Percentiles rank a stretch among this genome's conserved stretches.
These are phyloP conservation scores for Poeciliopsis infans DNA, from an alignment of 2,797 vertebrate species.

Conservation along the genomic window DNA sequence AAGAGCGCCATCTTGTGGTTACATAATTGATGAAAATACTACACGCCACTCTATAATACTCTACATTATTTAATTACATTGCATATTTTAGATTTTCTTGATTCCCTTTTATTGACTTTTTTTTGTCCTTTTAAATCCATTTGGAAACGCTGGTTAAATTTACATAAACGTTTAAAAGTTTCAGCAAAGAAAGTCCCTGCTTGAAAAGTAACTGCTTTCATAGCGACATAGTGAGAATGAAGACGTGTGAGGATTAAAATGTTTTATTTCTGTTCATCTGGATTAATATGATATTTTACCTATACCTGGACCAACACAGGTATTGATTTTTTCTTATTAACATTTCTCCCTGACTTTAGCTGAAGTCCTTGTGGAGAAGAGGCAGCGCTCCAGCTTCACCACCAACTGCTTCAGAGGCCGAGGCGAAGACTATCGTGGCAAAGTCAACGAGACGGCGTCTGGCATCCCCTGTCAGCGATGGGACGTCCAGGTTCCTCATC, in stretches of 20 bases:
- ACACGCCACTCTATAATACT: background rate
- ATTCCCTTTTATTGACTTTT: background rate
- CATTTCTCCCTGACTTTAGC: slow-evolving; percentile 63
- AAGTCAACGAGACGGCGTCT: slow-evolving; percentile 86
- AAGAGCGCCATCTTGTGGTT: slow-evolving; percentile 61
- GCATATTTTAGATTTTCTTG: background rate
- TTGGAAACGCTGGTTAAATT: background rate
- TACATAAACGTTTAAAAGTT: background rate
- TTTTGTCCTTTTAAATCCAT: background rate
- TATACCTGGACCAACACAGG: background rate
- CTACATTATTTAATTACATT: background rate
- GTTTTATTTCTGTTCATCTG: background rate
- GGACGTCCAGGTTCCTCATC: slow-evolving; percentile 89
- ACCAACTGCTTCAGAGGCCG: slow-evolving; percentile 89
- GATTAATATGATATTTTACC: background rate
- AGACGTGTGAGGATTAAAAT: background rate
- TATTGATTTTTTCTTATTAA: background rate
- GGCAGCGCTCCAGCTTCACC: slow-evolving; percentile 69
- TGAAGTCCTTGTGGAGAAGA: slow-evolving; percentile 77
- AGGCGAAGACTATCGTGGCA: slow-evolving; percentile 91
- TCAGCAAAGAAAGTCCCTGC: background rate
- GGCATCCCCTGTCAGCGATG: slow-evolving; percentile 93
- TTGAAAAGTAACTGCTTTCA: background rate
- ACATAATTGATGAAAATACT: background rate
- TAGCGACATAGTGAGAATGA: background rate